These are phyloP conservation scores for Camelus dromedarius DNA, from an alignment of 2,113 vertebrate species.

Conservation along the genomic window DNA sequence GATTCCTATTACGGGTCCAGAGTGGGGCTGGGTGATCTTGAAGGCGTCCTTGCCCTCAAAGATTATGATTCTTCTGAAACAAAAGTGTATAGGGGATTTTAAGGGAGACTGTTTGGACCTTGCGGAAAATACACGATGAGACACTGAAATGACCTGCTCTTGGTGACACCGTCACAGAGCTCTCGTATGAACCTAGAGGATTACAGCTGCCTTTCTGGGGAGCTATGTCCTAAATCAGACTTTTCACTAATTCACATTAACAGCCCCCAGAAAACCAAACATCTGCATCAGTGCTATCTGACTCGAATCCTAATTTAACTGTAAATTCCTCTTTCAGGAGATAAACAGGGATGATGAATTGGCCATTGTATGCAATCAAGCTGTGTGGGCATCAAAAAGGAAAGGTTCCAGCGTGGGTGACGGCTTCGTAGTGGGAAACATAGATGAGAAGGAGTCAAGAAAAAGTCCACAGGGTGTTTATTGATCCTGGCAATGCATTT, in stretches of 20 bases:
- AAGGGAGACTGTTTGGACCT: not conserved
- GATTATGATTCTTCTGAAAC: not conserved
- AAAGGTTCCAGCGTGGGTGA: conserved; percentile 72
- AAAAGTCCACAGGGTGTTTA: not conserved
- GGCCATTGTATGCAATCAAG: conserved; percentile 73
- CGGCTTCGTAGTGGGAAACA: conserved; percentile 65
- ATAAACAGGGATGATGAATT: conserved; percentile 76
- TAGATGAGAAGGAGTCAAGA: conserved; percentile 54
- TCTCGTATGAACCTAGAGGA: not conserved
- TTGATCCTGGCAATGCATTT: conserved; percentile 57
- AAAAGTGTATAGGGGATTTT: not conserved
- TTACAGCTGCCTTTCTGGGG: not conserved
- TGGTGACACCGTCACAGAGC: not conserved
- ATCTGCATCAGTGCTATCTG: conserved; percentile 54
- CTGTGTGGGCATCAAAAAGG: conserved; percentile 75
- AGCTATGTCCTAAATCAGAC: conserved; percentile 45
- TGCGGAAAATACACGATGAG: not conserved
- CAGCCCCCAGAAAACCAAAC: conserved; percentile 30
- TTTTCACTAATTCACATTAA: conserved; percentile 80
- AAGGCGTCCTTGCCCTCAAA: not conserved
- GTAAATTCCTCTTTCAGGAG: conserved; percentile 67
- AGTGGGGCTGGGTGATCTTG: not conserved
- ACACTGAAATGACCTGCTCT: not conserved
- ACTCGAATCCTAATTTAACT: conserved; percentile 82
- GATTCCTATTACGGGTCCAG: not conserved